Conservation (phyloP, 2,888 invertebrate genomes). For the Minunthozetes semirufus region DNA sequence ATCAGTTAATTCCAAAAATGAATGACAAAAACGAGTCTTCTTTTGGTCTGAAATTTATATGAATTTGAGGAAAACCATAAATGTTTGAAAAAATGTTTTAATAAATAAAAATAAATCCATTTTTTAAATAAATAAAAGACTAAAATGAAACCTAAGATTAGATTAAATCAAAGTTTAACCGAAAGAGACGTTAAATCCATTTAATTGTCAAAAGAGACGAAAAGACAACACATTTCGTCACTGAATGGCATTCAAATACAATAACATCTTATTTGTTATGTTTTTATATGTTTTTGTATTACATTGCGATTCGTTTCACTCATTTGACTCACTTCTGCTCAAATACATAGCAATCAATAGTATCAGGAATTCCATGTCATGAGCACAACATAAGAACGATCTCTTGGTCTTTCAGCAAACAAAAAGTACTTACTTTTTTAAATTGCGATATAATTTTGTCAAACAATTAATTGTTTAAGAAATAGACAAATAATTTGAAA, state of each 20-base stretch:
- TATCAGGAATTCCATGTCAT: no score
- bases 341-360: no score
- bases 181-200: neutral
- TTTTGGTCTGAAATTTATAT: neutral
- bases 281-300: no score
- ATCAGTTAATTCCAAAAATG: neutral
- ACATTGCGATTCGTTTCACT: no score
- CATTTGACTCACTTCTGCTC: no score
- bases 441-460: no score
- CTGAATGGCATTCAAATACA: neutral
- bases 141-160: neutral
- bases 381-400: no score
- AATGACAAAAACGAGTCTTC: neutral
- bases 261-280: neutral
- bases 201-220: neutral
- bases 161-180: neutral
- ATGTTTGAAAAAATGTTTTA: neutral
- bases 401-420: no score
- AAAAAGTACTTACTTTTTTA: no score
- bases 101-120: no score
- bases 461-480: no score
- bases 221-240: slow-evolving; percentile 10
- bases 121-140: neutral
- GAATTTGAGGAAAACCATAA: neutral
- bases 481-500: no score